Base-by-base conservation (phyloP, 2,888 invertebrate species). In the Rhorus exstirpatorius region DNA sequence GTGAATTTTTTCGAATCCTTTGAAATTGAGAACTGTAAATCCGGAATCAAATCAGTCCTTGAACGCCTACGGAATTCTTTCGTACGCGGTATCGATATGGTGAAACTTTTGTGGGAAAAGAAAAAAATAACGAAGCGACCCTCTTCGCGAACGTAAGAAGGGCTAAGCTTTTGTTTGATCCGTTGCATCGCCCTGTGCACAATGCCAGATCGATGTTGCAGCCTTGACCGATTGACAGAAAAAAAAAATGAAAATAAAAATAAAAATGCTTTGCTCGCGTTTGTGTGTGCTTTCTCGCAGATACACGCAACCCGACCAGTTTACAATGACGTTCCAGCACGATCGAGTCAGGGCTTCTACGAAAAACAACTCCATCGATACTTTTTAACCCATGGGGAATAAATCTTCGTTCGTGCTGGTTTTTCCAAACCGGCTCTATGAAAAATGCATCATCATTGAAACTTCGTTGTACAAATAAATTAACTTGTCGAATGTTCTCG, bases 141-240 rank as follows among this genome's bases (percentile, higher is more conserved):
- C 12, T 6, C 21, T 24, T 53, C 12, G 53, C 12, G 53, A 53
- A 53, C 53, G 63, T 14, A 44, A 63, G 41, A n/a, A 41, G 24
- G 8, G n/a, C 14, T 44, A 8, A 63, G 63, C 63, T 63, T 63
- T 63, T 63, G 44, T 63, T 44, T 63, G 19, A 63, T 44, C 41
- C 44, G 17, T 26, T 58, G 70, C 58, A 70, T 4, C 55, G 44
- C 24, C 26, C 12, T 14, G n/a, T 24, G 17, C 70, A 55, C 26
- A 31, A 19, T 38, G n/a, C 70, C 80, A 70, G 68, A 70, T 81
- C 80, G 80, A 81, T 81, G 80, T 71, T 55, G 83, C 75, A 72
- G 49, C 81, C 83, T 81, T 81, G 81, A 83, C 81, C 78, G 81
- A 83, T 81, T 81, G 79, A 70, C 58, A 72, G 77, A 58, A 63